Evolutionary conservation across 2,797 vertebrate species (phyloP).

Genomic region (Enteromius anoplus): DNA sequence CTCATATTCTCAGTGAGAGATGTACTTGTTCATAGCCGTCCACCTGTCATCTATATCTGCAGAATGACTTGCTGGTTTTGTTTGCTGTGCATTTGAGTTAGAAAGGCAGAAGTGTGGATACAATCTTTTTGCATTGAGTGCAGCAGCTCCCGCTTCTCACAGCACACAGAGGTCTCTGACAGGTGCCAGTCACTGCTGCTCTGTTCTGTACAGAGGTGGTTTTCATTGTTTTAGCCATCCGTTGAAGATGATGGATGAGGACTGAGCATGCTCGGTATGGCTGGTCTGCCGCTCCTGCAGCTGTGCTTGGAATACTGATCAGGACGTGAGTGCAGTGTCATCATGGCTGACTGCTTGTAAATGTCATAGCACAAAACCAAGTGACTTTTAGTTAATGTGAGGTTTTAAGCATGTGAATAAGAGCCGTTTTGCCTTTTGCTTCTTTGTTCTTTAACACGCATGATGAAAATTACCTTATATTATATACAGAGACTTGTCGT

Average conservation of each 20-base stretch:
- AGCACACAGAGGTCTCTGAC: background rate
- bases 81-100: background rate
- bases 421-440: background rate
- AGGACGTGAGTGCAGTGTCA: slow-evolving; percentile 66
- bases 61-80: slow-evolving; percentile 45
- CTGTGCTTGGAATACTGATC: slow-evolving; percentile 70
- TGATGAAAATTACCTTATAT: background rate
- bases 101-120: slow-evolving; percentile 8
- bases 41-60: slow-evolving; percentile 4
- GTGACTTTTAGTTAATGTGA: slow-evolving; percentile 1
- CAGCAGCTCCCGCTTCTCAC: background rate
- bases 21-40: background rate
- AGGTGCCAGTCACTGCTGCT: slow-evolving; percentile 38
- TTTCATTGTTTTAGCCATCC: slow-evolving; percentile 29
- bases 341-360: slow-evolving; percentile 63
- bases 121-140: background rate
- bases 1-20: background rate
- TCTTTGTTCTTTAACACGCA: background rate
- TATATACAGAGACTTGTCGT: no score
- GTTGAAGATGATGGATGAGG: slow-evolving; percentile 47
- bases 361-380: slow-evolving; percentile 35
- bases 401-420: background rate
- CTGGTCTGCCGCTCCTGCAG: slow-evolving; percentile 46
- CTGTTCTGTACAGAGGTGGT: slow-evolving; percentile 47
- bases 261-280: slow-evolving; percentile 51